Evolutionary conservation across 2,113 vertebrate species (phyloP).

Genomic region (Microtus richardsoni): DNA sequence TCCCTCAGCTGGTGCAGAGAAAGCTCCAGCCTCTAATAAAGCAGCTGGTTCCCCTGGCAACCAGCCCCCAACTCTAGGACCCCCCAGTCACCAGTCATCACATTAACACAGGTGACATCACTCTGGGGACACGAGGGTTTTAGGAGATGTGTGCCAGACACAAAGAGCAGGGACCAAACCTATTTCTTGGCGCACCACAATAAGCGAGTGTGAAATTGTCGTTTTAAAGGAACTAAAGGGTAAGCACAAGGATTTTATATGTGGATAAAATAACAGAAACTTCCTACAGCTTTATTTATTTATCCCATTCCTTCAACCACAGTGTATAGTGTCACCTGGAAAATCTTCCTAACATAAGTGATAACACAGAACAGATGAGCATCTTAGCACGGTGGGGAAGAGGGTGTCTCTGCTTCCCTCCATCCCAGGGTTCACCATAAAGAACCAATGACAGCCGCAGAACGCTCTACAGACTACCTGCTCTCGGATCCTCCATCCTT

Average conservation of each 20-base stretch:
- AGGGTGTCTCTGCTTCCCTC: neutral
- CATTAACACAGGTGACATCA: neutral
- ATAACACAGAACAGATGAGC: neutral
- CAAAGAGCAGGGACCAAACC: neutral
- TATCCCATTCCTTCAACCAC: neutral
- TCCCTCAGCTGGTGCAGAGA: neutral
- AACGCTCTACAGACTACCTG: neutral
- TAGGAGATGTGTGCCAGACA: neutral
- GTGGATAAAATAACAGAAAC: neutral
- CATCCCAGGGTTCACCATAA: neutral
- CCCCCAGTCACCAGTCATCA: neutral
- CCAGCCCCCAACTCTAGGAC: neutral
- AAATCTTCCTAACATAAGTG: neutral
- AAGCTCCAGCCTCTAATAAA: neutral
- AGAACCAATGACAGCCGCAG: neutral
- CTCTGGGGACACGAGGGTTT: neutral
- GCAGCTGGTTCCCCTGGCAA: neutral
- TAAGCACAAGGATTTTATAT: slow-evolving; percentile 12
- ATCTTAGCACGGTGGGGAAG: neutral
- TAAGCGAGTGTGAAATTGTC: neutral
- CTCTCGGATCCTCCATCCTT: neutral
- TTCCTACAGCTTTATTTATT: slow-evolving; percentile 2
- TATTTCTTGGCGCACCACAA: neutral
- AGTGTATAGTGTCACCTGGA: neutral
- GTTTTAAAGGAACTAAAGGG: neutral